Base-by-base conservation (phyloP, 2,888 invertebrate species). In the Drosophila rellima region DNA sequence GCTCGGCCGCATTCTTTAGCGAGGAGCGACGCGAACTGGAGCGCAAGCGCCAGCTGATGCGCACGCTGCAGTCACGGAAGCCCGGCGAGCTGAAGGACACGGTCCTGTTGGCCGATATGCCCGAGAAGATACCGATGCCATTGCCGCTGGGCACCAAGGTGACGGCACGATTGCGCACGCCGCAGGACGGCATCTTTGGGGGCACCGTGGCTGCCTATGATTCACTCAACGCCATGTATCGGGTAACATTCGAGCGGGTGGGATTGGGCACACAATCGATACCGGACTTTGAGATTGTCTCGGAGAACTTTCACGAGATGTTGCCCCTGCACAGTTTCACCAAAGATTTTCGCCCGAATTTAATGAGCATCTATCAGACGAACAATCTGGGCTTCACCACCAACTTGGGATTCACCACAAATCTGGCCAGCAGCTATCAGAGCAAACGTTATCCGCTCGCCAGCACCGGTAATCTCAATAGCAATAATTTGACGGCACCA, bases 151-250 rank as follows among this genome's bases (percentile, higher is more conserved):
- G 98, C 13, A 98, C 98, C 8, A 98, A 98, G 94, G 92, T 92
- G 3, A 96, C 97, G 59, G 98, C 98, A 8, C 94, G 98, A 70
- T 93, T 99, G 79, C 94, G 98, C 29, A 96, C 96, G 91, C 98
- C 98, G 3, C 98, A 98, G 93, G 98, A 99, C 94, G 99, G 99
- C 5, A 94, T 99, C 51, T 99, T 98, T 89, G 98, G 97, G 48
- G 98, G 98, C 7, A 96, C 96, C 45, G 97, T 99, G 75, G 98
- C 98, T 93, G 99, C 98, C 35, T 97, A 99, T 20, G 98, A 99
- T 90, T 98, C 98, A 5, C 96, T 97, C 4, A 97, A 97, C 89
- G 98, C 97, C 88, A 97, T 97, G 8, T 99, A 99, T 92, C 94
- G 99, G 85, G 97, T 99, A 80, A 97, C 97, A 1, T 99, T 99